These are phyloP conservation scores for Sminthopsis crassicaudata DNA, from an alignment of 2,113 vertebrate genomes.

Conservation along the genomic window DNA sequence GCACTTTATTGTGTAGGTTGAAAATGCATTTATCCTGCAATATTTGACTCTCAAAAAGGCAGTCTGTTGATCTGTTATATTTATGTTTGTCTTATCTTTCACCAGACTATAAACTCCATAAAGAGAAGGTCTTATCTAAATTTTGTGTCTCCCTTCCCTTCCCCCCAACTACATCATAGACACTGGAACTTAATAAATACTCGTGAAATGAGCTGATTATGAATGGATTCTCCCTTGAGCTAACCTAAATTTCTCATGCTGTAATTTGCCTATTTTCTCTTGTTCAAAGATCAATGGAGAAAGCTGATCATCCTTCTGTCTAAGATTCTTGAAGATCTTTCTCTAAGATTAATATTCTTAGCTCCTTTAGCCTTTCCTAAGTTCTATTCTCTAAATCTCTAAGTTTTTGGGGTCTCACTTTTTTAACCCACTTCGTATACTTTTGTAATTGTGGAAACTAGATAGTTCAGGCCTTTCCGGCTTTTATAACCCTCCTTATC, in stretches of 20 bases:
- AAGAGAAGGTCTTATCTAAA: not conserved
- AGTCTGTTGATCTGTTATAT: not conserved
- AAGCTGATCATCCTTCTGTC: not conserved
- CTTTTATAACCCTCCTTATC: not conserved
- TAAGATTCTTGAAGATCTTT: not conserved
- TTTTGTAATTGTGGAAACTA: not conserved
- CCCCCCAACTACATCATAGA: not conserved
- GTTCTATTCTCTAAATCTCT: not conserved
- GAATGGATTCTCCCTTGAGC: constrained; percentile 3
- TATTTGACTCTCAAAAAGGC: not conserved
- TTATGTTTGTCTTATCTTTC: not conserved
- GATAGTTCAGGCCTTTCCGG: not conserved
- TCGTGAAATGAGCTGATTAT: constrained; percentile 1
- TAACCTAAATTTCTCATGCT: constrained; percentile 10
- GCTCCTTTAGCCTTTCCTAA: not conserved
- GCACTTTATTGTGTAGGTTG: not conserved
- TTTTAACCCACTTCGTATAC: not conserved
- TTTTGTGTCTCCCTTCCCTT: not conserved
- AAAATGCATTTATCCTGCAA: not conserved
- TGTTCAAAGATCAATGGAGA: not conserved
- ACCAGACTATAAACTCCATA: not conserved
- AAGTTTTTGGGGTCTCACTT: not conserved
- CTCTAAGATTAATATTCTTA: not conserved
- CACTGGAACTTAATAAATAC: not conserved
- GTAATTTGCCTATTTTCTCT: not conserved